phyloP scores from a whole-genome alignment of 1,140 invertebrate species.

The Lethocerus indicus region DNA sequence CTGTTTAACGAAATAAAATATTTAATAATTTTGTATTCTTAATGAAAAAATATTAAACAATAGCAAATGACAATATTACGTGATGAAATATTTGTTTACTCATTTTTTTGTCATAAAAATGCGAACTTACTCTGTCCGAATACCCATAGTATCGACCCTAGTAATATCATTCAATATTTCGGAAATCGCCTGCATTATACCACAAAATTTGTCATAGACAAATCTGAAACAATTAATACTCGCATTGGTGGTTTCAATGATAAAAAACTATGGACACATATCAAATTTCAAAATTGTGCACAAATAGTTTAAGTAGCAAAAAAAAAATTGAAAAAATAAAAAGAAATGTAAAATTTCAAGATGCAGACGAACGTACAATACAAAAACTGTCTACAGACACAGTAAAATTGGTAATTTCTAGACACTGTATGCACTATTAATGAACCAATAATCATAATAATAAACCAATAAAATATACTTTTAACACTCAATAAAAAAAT shows the following conservation, averaged over 20 bases:
- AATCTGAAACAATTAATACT: constrained; percentile 27
- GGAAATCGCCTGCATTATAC: constrained; percentile 57
- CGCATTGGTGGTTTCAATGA: no score
- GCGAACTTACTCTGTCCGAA: constrained; percentile 45
- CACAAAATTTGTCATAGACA: constrained; percentile 52
- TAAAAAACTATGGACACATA: background rate
- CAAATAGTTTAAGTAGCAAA: background rate
- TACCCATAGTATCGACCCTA: constrained; percentile 46
- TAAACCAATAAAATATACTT: constrained; percentile 4
- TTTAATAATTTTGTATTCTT: background rate
- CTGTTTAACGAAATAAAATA: constrained; percentile 21
- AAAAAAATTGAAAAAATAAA: background rate
- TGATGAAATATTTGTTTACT: background rate
- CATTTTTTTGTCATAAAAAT: constrained; percentile 8
- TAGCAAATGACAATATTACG: background rate
- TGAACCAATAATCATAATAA: constrained; percentile 1
- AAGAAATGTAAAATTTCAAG: background rate
- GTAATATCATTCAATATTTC: constrained; percentile 77
- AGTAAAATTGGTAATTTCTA: background rate
- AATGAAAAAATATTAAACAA: background rate
- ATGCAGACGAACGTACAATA: background rate
- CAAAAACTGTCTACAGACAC: background rate
- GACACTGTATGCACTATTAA: background rate
- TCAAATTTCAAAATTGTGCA: constrained; percentile 10
- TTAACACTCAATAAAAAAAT: background rate